Evolutionary conservation across 2,113 vertebrate genomes (phyloP).

Genomic region (Collichthys lucidus): DNA sequence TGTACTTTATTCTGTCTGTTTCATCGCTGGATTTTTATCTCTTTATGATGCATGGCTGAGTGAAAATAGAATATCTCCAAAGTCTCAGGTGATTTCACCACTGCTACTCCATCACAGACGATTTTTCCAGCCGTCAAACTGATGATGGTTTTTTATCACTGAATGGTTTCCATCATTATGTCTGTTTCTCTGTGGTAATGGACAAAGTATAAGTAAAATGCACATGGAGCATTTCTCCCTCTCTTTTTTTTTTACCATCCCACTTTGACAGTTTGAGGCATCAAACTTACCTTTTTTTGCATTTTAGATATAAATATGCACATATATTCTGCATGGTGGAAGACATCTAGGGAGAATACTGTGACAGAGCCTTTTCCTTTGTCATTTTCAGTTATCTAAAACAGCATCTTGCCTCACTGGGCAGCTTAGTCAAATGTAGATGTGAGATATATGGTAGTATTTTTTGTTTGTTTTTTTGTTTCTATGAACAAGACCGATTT

Average conservation of each 20-base stretch:
- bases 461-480: no score
- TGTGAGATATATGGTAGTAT: not conserved
- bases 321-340: not conserved
- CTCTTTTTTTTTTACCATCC: not conserved
- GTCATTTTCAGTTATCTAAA: slow-evolving; percentile 10
- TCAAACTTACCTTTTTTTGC: not conserved
- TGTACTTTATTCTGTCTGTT: slow-evolving; percentile 32
- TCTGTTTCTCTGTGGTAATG: slow-evolving; percentile 17
- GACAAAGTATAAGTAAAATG: slow-evolving; percentile 3
- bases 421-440: not conserved
- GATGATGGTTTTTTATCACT: slow-evolving; percentile 26
- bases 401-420: not conserved
- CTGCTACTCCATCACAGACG: slow-evolving; percentile 28
- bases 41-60: slow-evolving; percentile 19
- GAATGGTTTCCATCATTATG: slow-evolving; percentile 17
- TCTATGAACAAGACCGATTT: not conserved
- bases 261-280: slow-evolving; percentile 6
- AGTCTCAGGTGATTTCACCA: slow-evolving; percentile 40
- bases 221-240: not conserved
- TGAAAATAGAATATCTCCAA: slow-evolving; percentile 36
- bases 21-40: slow-evolving; percentile 45
- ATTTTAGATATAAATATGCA: not conserved
- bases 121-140: slow-evolving; percentile 42
- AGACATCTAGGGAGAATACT: not conserved
- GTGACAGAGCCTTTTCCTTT: not conserved